A percentile compares a stretch with the other conserved stretches of the same genome.
Conservation (phyloP, 2,113 vertebrate species). For the Acinonyx jubatus region DNA sequence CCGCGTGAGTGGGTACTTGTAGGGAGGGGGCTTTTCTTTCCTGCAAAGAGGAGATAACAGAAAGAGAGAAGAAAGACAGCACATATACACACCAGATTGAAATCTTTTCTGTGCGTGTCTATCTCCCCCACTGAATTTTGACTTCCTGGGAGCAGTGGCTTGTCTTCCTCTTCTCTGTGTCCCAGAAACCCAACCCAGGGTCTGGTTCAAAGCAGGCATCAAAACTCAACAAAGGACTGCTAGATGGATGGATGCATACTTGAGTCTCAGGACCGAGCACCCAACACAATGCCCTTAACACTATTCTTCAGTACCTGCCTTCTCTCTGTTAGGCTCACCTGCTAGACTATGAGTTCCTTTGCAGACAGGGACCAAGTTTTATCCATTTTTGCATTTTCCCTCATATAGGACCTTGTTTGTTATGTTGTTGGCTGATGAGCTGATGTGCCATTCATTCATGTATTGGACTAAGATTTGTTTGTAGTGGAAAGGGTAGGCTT, state of each 20-base stretch:
- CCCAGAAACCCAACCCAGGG: not conserved
- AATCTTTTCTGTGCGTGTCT: constrained; percentile 30
- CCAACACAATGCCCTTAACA: not conserved
- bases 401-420: not conserved
- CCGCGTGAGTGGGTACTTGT: constrained; percentile 77
- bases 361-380: not conserved
- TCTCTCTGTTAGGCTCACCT: not conserved
- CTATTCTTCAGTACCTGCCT: not conserved
- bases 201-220: not conserved
- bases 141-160: not conserved
- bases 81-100: constrained; percentile 23
- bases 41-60: constrained; percentile 82
- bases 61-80: constrained; percentile 73
- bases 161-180: not conserved
- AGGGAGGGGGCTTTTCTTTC: constrained; percentile 82
- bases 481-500: not conserved
- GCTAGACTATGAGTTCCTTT: not conserved
- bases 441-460: not conserved
- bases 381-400: not conserved
- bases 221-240: not conserved
- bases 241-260: not conserved
- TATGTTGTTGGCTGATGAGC: not conserved
- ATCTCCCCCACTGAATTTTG: not conserved
- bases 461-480: not conserved
- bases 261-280: not conserved